Percentiles rank a stretch among this genome's conserved stretches.
Conservation (phyloP, 2,113 vertebrate species). For the Atlantisia rogersi region DNA sequence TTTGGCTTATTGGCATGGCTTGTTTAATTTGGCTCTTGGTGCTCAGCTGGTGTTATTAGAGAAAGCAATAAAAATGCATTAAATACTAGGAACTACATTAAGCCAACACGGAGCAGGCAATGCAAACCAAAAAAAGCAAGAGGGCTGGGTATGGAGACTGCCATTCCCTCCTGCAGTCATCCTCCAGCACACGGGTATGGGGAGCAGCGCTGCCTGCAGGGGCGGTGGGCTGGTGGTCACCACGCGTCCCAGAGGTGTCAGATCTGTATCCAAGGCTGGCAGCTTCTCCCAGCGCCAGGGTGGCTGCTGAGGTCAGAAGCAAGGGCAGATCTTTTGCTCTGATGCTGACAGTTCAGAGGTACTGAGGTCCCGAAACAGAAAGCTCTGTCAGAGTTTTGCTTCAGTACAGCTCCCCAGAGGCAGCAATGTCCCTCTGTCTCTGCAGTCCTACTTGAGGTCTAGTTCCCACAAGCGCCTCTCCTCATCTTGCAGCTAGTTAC, state of each 20-base stretch:
- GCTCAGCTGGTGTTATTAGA: slow-evolving; percentile 26
- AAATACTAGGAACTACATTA: slow-evolving; percentile 48
- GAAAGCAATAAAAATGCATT: slow-evolving; percentile 50
- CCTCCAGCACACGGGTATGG: background rate
- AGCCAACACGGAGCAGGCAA: slow-evolving; percentile 12
- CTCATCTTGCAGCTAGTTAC: background rate
- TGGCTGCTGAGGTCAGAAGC: background rate
- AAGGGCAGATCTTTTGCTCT: background rate
- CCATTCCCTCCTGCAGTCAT: background rate
- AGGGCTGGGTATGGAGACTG: background rate
- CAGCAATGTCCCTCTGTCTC: background rate
- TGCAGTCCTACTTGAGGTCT: background rate
- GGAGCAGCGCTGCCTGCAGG: background rate
- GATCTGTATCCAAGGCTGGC: background rate
- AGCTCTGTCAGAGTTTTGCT: background rate
- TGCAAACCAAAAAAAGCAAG: background rate
- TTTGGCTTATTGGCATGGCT: slow-evolving; percentile 42
- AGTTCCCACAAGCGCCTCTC: background rate
- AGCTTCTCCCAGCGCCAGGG: background rate
- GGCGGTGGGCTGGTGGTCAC: background rate
- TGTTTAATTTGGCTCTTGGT: slow-evolving; percentile 61
- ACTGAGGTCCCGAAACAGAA: background rate
- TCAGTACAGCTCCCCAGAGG: background rate
- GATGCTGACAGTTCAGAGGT: background rate
- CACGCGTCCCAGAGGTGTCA: background rate